Conservation (phyloP, 2,113 vertebrate species). For the Sebastes schlegelii region DNA sequence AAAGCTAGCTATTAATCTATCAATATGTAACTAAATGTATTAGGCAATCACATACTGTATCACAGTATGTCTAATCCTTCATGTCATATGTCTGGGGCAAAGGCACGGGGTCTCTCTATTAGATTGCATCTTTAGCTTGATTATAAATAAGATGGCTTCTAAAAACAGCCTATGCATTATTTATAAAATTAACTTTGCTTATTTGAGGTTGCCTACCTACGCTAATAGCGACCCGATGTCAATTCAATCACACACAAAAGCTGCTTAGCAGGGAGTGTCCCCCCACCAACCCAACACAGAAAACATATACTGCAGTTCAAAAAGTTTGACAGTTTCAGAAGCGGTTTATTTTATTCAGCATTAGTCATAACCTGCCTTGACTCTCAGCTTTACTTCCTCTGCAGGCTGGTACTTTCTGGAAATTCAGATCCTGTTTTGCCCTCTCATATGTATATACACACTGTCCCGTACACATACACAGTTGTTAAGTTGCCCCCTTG, state of each 20-base stretch:
- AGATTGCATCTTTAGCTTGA: constrained; percentile 55
- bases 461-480: not conserved
- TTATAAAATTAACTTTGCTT: constrained; percentile 61
- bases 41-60: constrained; percentile 36
- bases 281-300: not conserved
- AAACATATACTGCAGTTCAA: not conserved
- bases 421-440: not conserved
- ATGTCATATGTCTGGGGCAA: constrained; percentile 22
- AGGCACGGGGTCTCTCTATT: constrained; percentile 13
- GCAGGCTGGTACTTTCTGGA: not conserved
- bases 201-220: constrained; percentile 36
- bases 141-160: constrained; percentile 39
- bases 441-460: not conserved
- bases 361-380: not conserved
- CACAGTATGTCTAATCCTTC: constrained; percentile 36
- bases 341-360: not conserved
- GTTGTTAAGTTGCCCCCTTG: not conserved
- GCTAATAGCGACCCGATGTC: constrained; percentile 18
- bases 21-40: constrained; percentile 28
- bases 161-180: constrained; percentile 66
- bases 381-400: not conserved
- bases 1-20: constrained; percentile 26
- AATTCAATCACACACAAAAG: constrained; percentile 33
- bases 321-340: not conserved
- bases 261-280: constrained; percentile 11